These are phyloP conservation scores for Tipula vernalis DNA, from an alignment of 2,888 invertebrate genomes.

Conservation along the genomic window DNA sequence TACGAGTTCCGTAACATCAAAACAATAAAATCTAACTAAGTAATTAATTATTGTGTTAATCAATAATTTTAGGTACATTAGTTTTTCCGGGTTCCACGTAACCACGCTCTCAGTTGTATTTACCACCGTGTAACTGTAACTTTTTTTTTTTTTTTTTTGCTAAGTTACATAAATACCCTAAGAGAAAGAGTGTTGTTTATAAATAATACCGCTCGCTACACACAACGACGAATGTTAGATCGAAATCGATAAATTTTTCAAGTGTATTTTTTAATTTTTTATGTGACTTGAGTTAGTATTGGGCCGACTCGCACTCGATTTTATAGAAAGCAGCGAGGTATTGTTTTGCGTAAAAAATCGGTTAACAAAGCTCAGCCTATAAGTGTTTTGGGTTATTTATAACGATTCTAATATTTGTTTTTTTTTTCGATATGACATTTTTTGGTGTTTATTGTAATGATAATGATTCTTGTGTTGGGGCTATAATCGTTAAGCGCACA, in stretches of 20 bases:
- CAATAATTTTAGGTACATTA: no score
- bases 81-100: not conserved
- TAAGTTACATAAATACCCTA: not conserved
- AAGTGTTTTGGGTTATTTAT: not conserved
- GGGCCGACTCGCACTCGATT: not conserved
- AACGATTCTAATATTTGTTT: not conserved
- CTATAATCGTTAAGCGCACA: not conserved
- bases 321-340: not conserved
- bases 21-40: no score
- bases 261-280: not conserved
- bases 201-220: not conserved
- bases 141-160: not conserved
- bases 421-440: not conserved
- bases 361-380: not conserved
- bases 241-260: not conserved
- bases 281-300: not conserved
- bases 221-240: not conserved
- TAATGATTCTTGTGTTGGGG: not conserved
- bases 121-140: not conserved
- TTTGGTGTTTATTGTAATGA: not conserved
- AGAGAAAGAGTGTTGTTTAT: not conserved
- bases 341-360: not conserved
- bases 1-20: no score
- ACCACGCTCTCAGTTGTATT: not conserved
- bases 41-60: no score